Evolutionary conservation across 2,797 vertebrate genomes (phyloP), one percentile per base, ranked within the genome.

Genomic region (Allobates femoralis): DNA sequence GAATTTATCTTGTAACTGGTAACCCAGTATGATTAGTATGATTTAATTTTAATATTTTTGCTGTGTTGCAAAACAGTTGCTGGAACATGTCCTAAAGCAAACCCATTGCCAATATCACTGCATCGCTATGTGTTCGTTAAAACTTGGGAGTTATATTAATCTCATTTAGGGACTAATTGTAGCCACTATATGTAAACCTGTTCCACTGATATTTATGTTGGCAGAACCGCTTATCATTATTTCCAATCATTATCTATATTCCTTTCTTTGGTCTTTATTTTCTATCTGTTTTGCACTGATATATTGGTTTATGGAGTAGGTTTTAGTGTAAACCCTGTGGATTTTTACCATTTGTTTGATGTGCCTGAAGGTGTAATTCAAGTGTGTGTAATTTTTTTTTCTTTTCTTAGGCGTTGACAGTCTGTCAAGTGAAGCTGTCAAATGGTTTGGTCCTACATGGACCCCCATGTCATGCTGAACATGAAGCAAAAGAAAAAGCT

Each of bases 401-500:
- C 90, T 80, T 88, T 74, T 32, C 23, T 26, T 86, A 99, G 98
- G 96, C 96, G 81, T 92, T 95, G 81, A 95, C 95, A 3, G 94
- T 98, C 89, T 99, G 97, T 92, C 97, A 98, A 89, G 96, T 99
- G 85, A 98, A 98, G 86, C 92, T 99, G 88, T 97, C 97, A 41
- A 99, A 95, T n/a, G 97, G 98, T 71, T 90, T 98, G 66, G 92
- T 97, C 91, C 95, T 98, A 26, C 97, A 96, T 0, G 98, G 98
- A 2, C 97, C 97, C 0, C 97, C 97, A 90, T 98, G 98, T 91
- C 97, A 94, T 85, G 96, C 97, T 5, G 97, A 99, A 93, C 95
- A 93, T 30, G 97, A 99, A 86, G 98, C 98, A 79, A 98, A 98
- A 94, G 98, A 99, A 91, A 97, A 96, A 89, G 97, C 98, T 5